These are phyloP conservation scores for Catostomus latipinnis DNA, from an alignment of 2,797 vertebrate species.

Conservation along the genomic window DNA sequence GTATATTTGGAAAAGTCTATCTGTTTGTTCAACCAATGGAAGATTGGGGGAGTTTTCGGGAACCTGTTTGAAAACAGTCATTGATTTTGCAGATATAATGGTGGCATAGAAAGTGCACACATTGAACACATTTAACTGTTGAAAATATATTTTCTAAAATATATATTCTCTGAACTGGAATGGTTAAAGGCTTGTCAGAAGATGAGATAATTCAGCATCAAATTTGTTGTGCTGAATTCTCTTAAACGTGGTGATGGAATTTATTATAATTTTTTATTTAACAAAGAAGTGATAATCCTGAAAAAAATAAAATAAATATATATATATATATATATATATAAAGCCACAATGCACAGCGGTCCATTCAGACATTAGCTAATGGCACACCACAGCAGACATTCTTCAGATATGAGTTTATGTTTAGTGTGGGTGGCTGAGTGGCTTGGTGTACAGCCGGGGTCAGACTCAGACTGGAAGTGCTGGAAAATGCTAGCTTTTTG, in stretches of 20 bases:
- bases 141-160: not conserved
- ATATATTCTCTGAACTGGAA: not conserved
- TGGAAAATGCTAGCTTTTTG: constrained; percentile 17
- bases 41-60: too few relatives aligned
- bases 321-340: too few relatives aligned
- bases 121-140: not conserved
- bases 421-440: constrained; percentile 47
- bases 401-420: constrained; percentile 47
- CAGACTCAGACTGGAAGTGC: not conserved
- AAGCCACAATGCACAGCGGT: constrained; percentile 4
- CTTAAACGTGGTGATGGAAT: not conserved
- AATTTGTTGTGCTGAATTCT: not conserved
- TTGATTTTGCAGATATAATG: too few relatives aligned
- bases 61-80: too few relatives aligned
- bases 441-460: constrained; percentile 17
- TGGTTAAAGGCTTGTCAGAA: not conserved
- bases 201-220: not conserved
- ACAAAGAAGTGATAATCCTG: constrained; percentile 1
- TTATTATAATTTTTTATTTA: not conserved
- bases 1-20: too few relatives aligned
- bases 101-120: too few relatives aligned
- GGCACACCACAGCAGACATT: constrained; percentile 51
- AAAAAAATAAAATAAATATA: not conserved
- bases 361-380: constrained; percentile 41
- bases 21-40: too few relatives aligned